phyloP scores from a whole-genome alignment of 2,797 vertebrate species.

The Emydoidea blandingii region DNA sequence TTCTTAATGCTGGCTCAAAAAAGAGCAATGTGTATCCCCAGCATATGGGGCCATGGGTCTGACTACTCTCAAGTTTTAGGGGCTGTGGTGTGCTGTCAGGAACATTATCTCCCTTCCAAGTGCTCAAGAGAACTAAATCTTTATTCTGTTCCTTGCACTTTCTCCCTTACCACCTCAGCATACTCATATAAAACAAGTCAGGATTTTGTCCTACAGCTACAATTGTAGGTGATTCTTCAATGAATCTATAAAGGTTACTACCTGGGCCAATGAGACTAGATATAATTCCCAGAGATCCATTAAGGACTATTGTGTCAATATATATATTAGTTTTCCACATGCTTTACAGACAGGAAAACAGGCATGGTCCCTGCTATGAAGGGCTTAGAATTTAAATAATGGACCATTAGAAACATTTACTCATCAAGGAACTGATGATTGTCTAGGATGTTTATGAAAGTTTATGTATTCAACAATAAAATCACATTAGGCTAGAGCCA shows the following conservation, averaged over 20 bases:
- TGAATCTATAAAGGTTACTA: not conserved
- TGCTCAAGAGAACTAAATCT: not conserved
- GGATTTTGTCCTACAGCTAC: not conserved
- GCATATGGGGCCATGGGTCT: too few relatives aligned
- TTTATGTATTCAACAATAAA: not conserved
- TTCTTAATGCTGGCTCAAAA: not conserved
- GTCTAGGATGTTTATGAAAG: not conserved
- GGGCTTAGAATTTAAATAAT: not conserved
- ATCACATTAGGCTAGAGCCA: not conserved
- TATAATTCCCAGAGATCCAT: not conserved
- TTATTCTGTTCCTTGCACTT: not conserved
- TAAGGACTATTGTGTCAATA: not conserved
- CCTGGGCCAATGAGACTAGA: not conserved
- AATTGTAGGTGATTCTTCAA: not conserved
- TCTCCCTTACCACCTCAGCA: not conserved
- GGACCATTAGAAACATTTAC: not conserved
- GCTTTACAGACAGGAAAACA: not conserved
- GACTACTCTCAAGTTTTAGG: too few relatives aligned
- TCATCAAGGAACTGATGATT: not conserved
- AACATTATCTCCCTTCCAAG: too few relatives aligned
- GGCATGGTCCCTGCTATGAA: not conserved
- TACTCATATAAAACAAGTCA: not conserved
- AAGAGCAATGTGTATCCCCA: not conserved
- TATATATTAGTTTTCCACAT: not conserved
- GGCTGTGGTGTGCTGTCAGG: too few relatives aligned